A percentile compares a stretch with the other conserved stretches of the same genome.
Conservation (phyloP, 2,888 invertebrate species). For the Yponomeuta plumbellus region DNA sequence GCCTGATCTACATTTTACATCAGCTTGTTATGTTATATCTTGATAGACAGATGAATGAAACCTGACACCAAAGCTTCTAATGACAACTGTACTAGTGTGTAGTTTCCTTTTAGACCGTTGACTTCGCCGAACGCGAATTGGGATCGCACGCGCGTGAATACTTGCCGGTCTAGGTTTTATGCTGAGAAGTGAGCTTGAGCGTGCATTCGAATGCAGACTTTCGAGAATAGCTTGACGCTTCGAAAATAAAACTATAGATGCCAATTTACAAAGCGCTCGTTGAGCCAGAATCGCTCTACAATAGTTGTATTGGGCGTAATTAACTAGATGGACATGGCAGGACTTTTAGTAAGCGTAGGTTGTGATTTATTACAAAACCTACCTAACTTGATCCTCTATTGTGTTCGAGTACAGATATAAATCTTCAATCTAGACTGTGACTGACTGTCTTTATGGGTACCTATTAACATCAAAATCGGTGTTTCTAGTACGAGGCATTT, state of each 20-base stretch:
- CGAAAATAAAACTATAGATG: background rate
- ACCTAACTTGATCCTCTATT: conserved; percentile 46
- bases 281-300: background rate
- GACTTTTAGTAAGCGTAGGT: conserved; percentile 44
- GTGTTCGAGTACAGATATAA: conserved; percentile 44
- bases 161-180: background rate
- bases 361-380: conserved; percentile 42
- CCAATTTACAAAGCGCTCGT: background rate
- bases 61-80: conserved; percentile 32
- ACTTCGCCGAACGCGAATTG: conserved; percentile 49
- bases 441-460: background rate
- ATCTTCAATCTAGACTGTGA: conserved; percentile 28
- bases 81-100: conserved; percentile 37
- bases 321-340: background rate
- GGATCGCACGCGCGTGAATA: conserved; percentile 38
- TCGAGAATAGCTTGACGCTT: no score
- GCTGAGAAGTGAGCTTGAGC: background rate
- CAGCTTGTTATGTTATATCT: background rate
- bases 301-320: background rate
- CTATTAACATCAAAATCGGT: background rate
- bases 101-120: conserved; percentile 37
- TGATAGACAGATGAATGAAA: conserved; percentile 21
- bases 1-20: background rate
- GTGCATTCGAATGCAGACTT: no score
- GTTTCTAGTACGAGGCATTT: background rate